Conservation (phyloP, 2,797 vertebrate genomes). For the Enteromius viviparus region DNA sequence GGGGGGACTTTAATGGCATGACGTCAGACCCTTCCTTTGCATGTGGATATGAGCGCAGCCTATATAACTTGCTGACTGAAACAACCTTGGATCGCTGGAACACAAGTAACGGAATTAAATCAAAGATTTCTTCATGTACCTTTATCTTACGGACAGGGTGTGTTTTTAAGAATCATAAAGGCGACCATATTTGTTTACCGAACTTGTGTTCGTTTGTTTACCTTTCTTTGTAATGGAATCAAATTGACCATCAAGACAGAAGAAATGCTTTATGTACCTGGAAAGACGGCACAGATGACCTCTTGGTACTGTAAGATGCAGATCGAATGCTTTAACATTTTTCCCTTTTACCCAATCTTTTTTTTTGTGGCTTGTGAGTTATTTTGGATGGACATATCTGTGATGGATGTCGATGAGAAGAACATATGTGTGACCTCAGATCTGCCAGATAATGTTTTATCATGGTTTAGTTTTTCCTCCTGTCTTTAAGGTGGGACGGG, state of each 20-base stretch:
- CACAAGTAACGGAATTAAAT: slow-evolving; percentile 56
- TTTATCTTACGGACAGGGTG: slow-evolving; percentile 53
- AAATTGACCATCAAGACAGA: slow-evolving; percentile 42
- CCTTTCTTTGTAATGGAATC: slow-evolving; percentile 50
- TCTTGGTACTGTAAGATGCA: slow-evolving; percentile 61
- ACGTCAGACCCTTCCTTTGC: slow-evolving; percentile 21
- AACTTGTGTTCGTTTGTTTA: slow-evolving; percentile 49
- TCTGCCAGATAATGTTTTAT: slow-evolving; percentile 46
- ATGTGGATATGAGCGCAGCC: slow-evolving; percentile 51
- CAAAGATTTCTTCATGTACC: slow-evolving; percentile 63
- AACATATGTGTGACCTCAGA: slow-evolving; percentile 52
- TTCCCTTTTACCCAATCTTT: slow-evolving; percentile 34
- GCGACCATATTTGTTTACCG: slow-evolving; percentile 60
- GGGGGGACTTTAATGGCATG: slow-evolving; percentile 46
- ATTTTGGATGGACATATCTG: slow-evolving; percentile 50
- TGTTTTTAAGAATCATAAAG: slow-evolving; percentile 45
- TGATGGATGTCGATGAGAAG: slow-evolving; percentile 15
- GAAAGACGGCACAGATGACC: slow-evolving; percentile 53
- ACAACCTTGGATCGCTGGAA: slow-evolving; percentile 60
- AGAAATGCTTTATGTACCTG: slow-evolving; percentile 51
- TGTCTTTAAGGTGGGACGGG: slow-evolving; percentile 48
- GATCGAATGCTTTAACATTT: slow-evolving; percentile 55
- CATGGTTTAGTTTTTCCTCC: neutral
- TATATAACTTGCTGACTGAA: slow-evolving; percentile 61
- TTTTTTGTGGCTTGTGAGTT: slow-evolving; percentile 37